Evolutionary conservation across 2,888 invertebrate species (phyloP).

Genomic region (Muschampia plurimacula): DNA sequence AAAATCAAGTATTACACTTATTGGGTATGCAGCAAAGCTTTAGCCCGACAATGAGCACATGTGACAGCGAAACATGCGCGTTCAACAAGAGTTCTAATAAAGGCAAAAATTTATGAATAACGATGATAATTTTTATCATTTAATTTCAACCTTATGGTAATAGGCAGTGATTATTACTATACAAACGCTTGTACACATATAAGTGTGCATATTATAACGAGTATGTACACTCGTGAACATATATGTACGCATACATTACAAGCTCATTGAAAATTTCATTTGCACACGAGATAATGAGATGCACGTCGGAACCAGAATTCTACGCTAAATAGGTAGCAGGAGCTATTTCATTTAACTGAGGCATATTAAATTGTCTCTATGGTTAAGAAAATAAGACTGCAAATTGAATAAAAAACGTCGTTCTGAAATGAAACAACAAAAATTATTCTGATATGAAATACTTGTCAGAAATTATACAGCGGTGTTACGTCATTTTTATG

Average conservation of each 20-base stretch:
- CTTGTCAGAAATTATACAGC: neutral
- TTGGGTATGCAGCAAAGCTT: no score
- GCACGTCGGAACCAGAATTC: neutral
- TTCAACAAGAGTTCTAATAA: no score
- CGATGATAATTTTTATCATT: no score
- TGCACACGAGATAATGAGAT: conserved; percentile 4
- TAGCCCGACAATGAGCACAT: no score
- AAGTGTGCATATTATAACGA: neutral
- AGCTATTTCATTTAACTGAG: neutral
- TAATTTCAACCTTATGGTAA: no score
- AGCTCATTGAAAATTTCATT: conserved; percentile 5
- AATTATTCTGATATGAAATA: conserved; percentile 2
- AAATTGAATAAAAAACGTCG: neutral
- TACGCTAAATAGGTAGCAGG: neutral
- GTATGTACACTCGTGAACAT: neutral
- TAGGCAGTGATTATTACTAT: neutral
- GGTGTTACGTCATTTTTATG: neutral
- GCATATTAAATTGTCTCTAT: neutral
- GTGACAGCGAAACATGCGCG: no score
- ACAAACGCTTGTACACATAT: neutral
- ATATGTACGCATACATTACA: neutral
- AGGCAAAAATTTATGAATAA: no score
- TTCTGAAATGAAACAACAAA: neutral
- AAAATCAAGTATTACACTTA: no score
- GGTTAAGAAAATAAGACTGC: neutral